Base-by-base conservation (phyloP, 2,797 vertebrate species). In the Holocentrus rufus region DNA sequence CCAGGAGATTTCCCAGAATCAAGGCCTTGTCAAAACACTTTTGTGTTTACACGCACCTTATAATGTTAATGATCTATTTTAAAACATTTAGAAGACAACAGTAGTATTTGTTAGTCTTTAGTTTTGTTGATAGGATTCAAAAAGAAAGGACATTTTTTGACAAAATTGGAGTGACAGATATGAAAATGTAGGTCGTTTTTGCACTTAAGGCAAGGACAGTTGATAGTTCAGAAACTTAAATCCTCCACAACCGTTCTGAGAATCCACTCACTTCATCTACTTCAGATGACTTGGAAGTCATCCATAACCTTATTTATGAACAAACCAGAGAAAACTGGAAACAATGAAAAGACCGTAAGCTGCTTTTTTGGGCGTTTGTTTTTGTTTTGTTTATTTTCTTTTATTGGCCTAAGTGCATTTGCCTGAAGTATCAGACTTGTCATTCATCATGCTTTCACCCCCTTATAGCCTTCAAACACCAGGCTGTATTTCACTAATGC, bases 351-450 rank as follows among this genome's bases (percentile, higher is more conserved):
- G 53, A 52, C 47, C 46, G 11, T 36, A 23, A 44, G 61, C 25
- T 27, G 25, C 25, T 27, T 27, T 27, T 27, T 27, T 27, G 2
- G 25, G 25, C 31, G 25, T 27, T 27, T 27, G 25, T 27, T 27
- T 27, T 27, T 27, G 25, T 27, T 27, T 77, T 62, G 72, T 75
- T 62, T 64, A 60, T 72, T 57, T 44, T 82, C 25, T 80, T 36
- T 82, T 64, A 74, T 75, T 80, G 76, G 53, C 73, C 78, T 72
- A 75, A 57, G 70, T 70, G 70, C 69, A 78, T 73, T 73, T 74
- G 69, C 74, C 67, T 65, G 58, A 76, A 84, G 71, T 85, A 73
- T 69, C 63, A 76, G 56, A 73, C 85, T 69, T 80, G 72, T 63
- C 69, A 78, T 82, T 82, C 76, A 84, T 79, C 25, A 17, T 44